Evolutionary conservation across 2,113 vertebrate species (phyloP), one percentile per base, ranked within the genome.

Genomic region (Solea solea): DNA sequence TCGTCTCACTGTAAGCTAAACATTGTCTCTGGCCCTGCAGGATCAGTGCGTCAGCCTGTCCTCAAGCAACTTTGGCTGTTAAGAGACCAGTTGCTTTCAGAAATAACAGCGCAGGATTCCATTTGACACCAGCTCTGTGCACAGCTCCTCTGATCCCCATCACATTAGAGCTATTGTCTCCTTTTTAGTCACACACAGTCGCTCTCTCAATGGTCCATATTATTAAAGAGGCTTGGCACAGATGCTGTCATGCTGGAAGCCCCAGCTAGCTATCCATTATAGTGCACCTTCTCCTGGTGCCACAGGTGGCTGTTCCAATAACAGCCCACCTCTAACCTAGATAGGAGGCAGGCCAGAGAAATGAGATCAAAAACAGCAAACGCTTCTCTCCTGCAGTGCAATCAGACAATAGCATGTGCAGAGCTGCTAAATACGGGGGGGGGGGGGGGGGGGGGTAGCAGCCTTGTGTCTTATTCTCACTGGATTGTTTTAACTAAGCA

Each of bases 401-500:
- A 76, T 74, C 82, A 73, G 9, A 83, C 74, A 81, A 69, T 59
- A 71, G 70, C 27, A 69, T 68, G 74, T 52, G 70, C 16, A 10
- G 70, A 69, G 79, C 50, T 42, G 64, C 86, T 89, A 89, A 86
- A 92, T 89, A 71, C 85, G 86, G 83, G n/a, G n/a, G n/a, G n/a
- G n/a, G n/a, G n/a, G n/a, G n/a, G n/a, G n/a, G n/a, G n/a, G n/a
- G n/a, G 70, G 67, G 57, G 8, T 9, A 45, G 75, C 72, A 45
- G 75, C 72, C 83, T 50, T 62, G 78, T 14, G 50, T 75, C 75
- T 64, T 81, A 79, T 83, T 84, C 89, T 86, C 81, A 50, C 52
- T 4, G 81, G 89, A 74, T 90, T 85, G 83, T 87, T 89, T 88
- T 77, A 92, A 90, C 76, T 49, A 87, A 73, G 84, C 86, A 94